These are phyloP conservation scores for Spizaetus ornatus DNA, from an alignment of 2,113 vertebrate species.

Conservation along the genomic window DNA sequence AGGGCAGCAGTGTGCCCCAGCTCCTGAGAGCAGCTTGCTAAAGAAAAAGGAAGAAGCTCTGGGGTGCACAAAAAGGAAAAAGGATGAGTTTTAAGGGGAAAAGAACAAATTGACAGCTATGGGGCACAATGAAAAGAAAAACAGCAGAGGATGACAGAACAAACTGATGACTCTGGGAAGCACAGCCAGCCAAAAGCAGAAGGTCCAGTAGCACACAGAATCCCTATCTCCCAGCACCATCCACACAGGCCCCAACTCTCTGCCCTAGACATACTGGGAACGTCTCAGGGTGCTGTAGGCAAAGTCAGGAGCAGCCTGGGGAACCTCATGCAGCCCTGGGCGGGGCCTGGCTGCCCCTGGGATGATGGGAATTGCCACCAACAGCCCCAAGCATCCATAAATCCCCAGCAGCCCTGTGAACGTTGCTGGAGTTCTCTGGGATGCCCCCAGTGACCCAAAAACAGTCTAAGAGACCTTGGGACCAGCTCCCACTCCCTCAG, in stretches of 20 bases:
- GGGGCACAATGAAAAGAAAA: background rate
- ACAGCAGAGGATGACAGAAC: background rate
- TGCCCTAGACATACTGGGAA: background rate
- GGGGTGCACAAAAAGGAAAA: background rate
- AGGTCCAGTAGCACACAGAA: background rate
- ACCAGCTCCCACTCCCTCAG: background rate
- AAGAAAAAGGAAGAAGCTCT: background rate
- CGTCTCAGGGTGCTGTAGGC: background rate
- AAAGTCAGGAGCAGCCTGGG: background rate
- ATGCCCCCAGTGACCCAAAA: background rate
- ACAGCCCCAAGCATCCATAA: background rate
- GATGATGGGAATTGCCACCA: background rate
- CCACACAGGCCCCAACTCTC: background rate
- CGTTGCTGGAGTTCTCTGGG: background rate
- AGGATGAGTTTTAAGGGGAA: background rate
- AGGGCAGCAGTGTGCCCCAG: no score
- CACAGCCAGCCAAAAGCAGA: background rate
- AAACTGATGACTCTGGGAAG: background rate
- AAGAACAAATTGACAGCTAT: background rate
- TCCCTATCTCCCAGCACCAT: background rate
- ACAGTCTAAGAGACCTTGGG: background rate
- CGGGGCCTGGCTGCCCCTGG: background rate
- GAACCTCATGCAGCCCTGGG: background rate
- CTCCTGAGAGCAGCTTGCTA: no score
- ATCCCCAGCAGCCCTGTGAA: background rate